Conservation (phyloP, 2,797 vertebrate genomes). For the Xyrichtys novacula region DNA sequence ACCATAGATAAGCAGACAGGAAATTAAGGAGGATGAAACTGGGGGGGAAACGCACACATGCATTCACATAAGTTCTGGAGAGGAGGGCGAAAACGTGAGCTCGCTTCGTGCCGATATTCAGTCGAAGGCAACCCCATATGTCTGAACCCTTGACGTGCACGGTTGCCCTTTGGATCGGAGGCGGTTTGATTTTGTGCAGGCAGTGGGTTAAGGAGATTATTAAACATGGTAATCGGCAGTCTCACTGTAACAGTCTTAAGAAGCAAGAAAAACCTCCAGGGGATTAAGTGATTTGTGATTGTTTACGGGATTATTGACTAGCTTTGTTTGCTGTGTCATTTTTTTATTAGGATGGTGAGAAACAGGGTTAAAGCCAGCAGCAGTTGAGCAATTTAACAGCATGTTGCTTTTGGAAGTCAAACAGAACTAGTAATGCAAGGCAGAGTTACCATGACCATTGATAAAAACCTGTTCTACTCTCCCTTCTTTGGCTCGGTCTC, state of each 20-base stretch:
- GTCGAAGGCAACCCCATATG: constrained; percentile 19
- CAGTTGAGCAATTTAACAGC: constrained; percentile 8
- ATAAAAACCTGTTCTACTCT: constrained; percentile 51
- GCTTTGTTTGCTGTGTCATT: constrained; percentile 53
- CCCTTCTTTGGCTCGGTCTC: constrained; percentile 12
- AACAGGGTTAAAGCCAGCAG: not conserved
- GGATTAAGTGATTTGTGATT: constrained; percentile 73
- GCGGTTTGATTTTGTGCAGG: constrained; percentile 54
- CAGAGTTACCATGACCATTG: constrained; percentile 35
- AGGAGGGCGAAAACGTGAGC: constrained; percentile 25
- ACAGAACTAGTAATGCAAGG: constrained; percentile 5
- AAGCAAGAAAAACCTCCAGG: constrained; percentile 56
- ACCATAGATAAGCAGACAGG: constrained; percentile 60
- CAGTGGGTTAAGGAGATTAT: constrained; percentile 75
- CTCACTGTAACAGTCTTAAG: constrained; percentile 63
- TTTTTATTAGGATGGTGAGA: constrained; percentile 20
- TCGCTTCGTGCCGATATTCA: constrained; percentile 12
- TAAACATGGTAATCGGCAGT: constrained; percentile 51
- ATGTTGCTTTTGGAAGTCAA: constrained; percentile 1
- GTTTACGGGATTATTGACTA: constrained; percentile 60
- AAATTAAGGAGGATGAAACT: constrained; percentile 49
- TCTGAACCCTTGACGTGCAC: constrained; percentile 38
- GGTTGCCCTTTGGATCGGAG: constrained; percentile 39
- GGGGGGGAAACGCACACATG: not conserved
- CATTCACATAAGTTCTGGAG: constrained; percentile 10